Evolutionary conservation across 2,888 invertebrate genomes (phyloP), one percentile per base, ranked within the genome.

Genomic region (Lithophane socia): DNA sequence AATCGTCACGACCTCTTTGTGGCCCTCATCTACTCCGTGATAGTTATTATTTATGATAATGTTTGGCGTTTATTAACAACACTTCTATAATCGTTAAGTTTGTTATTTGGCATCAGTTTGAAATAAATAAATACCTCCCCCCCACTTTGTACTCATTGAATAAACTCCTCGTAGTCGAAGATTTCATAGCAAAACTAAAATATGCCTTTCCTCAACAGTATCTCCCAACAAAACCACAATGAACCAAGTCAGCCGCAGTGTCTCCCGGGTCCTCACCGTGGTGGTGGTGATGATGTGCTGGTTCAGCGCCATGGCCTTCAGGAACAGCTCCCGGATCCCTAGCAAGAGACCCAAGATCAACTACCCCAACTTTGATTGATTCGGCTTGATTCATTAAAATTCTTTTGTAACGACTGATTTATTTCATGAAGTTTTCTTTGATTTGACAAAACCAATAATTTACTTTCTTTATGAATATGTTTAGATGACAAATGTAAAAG

Each of bases 271-370:
- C 21, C 60, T 87, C 16, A 72, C 65, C 13, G n/a, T 83, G 49
- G 13, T 77, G 42, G 66, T 87, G 60, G 74, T 86, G 56, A 44
- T 83, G 72, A 56, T 78, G 61, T 77, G 83, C 58, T 80, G 82
- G 80, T 80, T 78, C 70, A 82, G 75, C 47, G 79, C 76, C 13
- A 64, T 74, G 44, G 87, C 87, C 3, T 87, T 87, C 67, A 78
- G 87, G 65, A 87, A 87, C 66, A 87, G 87, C 66, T 86, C 86
- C 52, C 66, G 88, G 0, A 87, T 87, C 0, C 10, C 75, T 13
- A 87, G 79, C 78, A 83, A 29, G 54, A 79, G n/a, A 21, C 85
- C 73, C 13, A 75, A 0, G 18, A 21, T 81, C 37, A 60, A 24
- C 44, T 52, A 71, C 37, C 42, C 65, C 3, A 9, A 56, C 56